Evolutionary conservation across 2,113 vertebrate species (phyloP).

Genomic region (Hiodon alosoides): DNA sequence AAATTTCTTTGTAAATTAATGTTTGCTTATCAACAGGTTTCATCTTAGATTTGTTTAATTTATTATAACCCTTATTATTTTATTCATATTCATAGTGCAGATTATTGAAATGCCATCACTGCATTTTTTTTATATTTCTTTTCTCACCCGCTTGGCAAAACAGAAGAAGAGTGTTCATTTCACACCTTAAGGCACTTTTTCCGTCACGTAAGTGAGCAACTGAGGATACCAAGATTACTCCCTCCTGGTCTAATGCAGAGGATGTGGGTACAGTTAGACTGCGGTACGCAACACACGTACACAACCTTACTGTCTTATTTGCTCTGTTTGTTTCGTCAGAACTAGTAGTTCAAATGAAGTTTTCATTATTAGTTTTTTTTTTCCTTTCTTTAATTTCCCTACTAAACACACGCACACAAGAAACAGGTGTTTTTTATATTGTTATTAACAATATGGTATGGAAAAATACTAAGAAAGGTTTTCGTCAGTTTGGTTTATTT

Average conservation of each 20-base stretch:
- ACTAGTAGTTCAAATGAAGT: neutral
- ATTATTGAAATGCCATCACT: slow-evolving; percentile 78
- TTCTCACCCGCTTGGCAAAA: slow-evolving; percentile 96
- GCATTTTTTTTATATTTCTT: slow-evolving; percentile 76
- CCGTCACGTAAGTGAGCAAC: slow-evolving; percentile 99
- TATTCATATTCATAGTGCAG: slow-evolving; percentile 73
- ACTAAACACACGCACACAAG: slow-evolving; percentile 4
- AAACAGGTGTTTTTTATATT: slow-evolving; percentile 9
- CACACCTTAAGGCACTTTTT: slow-evolving; percentile 98
- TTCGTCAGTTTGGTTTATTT: neutral
- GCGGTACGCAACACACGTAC: slow-evolving; percentile 37
- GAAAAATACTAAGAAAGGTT: too few species aligned
- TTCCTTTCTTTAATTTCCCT: neutral
- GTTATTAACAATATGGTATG: too few species aligned
- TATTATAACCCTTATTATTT: slow-evolving; percentile 52
- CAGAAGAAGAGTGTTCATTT: slow-evolving; percentile 99
- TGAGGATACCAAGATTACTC: slow-evolving; percentile 84
- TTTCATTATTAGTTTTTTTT: neutral
- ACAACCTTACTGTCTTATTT: neutral
- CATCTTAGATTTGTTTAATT: slow-evolving; percentile 49
- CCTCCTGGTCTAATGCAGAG: slow-evolving; percentile 73
- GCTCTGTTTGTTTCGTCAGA: neutral
- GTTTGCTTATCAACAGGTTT: slow-evolving; percentile 50
- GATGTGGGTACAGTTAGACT: slow-evolving; percentile 58
- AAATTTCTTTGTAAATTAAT: slow-evolving; percentile 52